A percentile compares a stretch with the other conserved stretches of the same genome.
These are phyloP conservation scores for Kobus ellipsiprymnus DNA, from an alignment of 2,113 vertebrate genomes.

Conservation along the genomic window DNA sequence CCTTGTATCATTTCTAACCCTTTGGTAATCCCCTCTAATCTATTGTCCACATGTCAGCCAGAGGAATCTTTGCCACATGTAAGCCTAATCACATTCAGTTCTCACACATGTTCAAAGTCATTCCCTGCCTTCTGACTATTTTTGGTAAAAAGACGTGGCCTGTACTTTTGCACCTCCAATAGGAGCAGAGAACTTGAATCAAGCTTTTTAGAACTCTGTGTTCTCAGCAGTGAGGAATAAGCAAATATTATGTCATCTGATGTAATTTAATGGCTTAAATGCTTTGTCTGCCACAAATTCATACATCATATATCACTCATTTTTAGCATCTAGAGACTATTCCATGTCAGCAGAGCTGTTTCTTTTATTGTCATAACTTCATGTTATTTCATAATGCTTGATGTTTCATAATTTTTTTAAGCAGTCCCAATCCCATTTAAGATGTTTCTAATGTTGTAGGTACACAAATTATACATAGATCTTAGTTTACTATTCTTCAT, in stretches of 20 bases:
- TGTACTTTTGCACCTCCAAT: neutral
- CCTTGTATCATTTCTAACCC: neutral
- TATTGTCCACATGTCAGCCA: neutral
- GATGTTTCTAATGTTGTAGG: neutral
- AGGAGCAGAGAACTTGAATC: neutral
- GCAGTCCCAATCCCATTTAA: neutral
- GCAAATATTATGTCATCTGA: neutral
- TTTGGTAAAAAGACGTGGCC: neutral
- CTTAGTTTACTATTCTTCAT: neutral
- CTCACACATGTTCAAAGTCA: neutral
- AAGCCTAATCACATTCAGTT: neutral
- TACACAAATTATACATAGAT: neutral
- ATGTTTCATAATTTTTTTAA: neutral
- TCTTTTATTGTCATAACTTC: neutral
- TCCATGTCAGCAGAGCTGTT: neutral
- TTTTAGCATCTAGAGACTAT: neutral
- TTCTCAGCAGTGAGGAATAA: neutral
- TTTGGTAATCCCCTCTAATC: neutral
- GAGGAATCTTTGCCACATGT: neutral
- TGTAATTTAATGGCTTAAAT: neutral
- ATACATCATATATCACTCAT: neutral
- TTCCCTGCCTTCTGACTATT: neutral
- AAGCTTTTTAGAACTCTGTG: neutral
- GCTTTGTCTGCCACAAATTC: neutral
- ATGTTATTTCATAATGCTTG: neutral